Base-by-base conservation (phyloP, 2,888 invertebrate species). In the Ochropacha duplaris region DNA sequence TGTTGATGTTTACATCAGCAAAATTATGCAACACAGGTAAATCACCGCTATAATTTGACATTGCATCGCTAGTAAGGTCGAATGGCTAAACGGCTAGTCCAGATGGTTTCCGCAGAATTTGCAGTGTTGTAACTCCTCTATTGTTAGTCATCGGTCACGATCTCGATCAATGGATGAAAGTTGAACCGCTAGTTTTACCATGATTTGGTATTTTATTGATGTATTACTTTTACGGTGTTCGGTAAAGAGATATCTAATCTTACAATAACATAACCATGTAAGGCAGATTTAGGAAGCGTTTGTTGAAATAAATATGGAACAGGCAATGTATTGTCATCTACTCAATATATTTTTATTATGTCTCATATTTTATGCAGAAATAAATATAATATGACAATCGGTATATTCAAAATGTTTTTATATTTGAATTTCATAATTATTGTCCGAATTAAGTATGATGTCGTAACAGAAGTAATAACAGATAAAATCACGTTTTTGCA, bases 141-240 rank as follows among this genome's bases (percentile, higher is more conserved):
- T 87, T 87, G 84, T 85, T 77, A 75, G 74, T 62, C 74, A 77
- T 74, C 72, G 79, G 83, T 87, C 90, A 90, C 88, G 89, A 88
- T 79, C 78, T 75, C 79, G 78, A 78, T 83, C 85, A 84, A 75
- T 85, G 71, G 87, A 79, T 82, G 82, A 83, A 69, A 79, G 76
- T 77, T 80, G 78, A 79, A 74, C 71, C 63, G 65, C 66, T 58
- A 60, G 58, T 57, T 68, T 70, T 64, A 66, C 70, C 66, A 60
- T 71, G 69, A 76, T 74, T 74, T 72, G 71, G 71, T 74, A 69
- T 63, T 68, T 68, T 54, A 61, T 77, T 66, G 62, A 71, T 69
- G 69, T 65, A 51, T 58, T 58, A 44, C 12, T 14, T 55, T 50
- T 31, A 22, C 22, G 54, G 26, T 49, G 44, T 28, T 22, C 39